phyloP scores from a whole-genome alignment of 2,797 vertebrate species.

The Mycteria americana region DNA sequence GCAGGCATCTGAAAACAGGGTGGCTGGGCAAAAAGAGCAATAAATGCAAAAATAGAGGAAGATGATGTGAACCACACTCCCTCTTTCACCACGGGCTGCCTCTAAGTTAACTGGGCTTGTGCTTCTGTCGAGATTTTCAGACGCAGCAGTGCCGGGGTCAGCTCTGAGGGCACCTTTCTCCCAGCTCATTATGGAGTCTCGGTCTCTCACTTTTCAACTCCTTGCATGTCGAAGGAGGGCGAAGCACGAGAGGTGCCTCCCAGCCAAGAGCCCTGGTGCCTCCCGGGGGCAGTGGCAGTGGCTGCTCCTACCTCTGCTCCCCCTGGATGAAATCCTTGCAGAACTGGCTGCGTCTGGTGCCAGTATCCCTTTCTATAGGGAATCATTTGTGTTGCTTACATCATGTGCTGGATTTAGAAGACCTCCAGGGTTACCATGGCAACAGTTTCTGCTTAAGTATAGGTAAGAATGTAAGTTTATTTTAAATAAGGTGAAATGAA shows the following conservation, averaged over 20 bases:
- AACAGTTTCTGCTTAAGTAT: slow-evolving; percentile 70
- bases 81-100: neutral
- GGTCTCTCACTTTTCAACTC: neutral
- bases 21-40: neutral
- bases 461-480: slow-evolving; percentile 75
- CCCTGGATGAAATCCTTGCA: neutral
- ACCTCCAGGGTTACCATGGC: slow-evolving; percentile 67
- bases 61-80: rapidly evolving
- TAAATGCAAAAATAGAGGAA: neutral
- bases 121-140: neutral
- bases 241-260: neutral
- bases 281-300: neutral
- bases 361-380: slow-evolving; percentile 7
- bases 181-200: neutral
- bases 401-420: slow-evolving; percentile 62
- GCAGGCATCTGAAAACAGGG: neutral
- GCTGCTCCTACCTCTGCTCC: neutral
- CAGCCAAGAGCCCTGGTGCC: rapidly evolving
- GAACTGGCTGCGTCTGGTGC: neutral
- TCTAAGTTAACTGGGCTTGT: neutral
- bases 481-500: slow-evolving; percentile 66
- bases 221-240: neutral
- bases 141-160: neutral
- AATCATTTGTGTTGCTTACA: slow-evolving; percentile 37
- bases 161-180: neutral